Evolutionary conservation across 2,797 vertebrate genomes (phyloP), one percentile per base, ranked within the genome.

Genomic region (Chiroxiphia lanceolata): DNA sequence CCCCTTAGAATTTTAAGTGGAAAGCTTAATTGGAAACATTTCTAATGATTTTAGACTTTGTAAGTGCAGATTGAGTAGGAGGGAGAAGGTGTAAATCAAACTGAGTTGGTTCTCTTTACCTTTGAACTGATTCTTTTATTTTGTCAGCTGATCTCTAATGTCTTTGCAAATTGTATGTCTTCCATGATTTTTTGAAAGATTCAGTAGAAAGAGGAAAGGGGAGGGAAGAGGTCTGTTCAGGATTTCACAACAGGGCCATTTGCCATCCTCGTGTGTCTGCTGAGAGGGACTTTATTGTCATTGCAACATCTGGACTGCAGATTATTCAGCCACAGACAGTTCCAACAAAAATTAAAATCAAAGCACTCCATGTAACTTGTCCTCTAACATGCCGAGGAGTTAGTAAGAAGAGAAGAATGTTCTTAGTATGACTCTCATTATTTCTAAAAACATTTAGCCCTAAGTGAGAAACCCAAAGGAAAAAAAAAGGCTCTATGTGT

Each of bases 261-360:
- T 93, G 82, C 45, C 77, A 68, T 67, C 83, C 76, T 83, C 2
- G 0, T 57, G 67, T 81, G 34, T 83, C 18, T 40, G 13, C 36
- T 81, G 68, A 65, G 76, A 69, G 72, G 71, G 92, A 67, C 89
- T 94, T 92, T 3, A 33, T 57, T 85, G 53, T 76, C 85, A 60
- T 89, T 94, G 42, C 56, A 90, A 94, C 95, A 97, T 97, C 92
- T 96, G 97, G 93, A 27, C 57, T 92, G 74, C 93, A 94, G 91
- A 90, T 96, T 94, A 95, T 59, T 57, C 67, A 86, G 54, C 42
- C 72, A 10, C 77, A 88, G 85, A 91, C 6, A 1, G 54, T 89
- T 96, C 88, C 93, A 96, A 96, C 80, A 86, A 80, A 89, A 93
- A 91, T 93, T 44, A 83, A 94, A 96, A 93, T 95, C 89, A 86